Evolutionary conservation across 2,797 vertebrate genomes (phyloP).

Genomic region (Sardinella longiceps): DNA sequence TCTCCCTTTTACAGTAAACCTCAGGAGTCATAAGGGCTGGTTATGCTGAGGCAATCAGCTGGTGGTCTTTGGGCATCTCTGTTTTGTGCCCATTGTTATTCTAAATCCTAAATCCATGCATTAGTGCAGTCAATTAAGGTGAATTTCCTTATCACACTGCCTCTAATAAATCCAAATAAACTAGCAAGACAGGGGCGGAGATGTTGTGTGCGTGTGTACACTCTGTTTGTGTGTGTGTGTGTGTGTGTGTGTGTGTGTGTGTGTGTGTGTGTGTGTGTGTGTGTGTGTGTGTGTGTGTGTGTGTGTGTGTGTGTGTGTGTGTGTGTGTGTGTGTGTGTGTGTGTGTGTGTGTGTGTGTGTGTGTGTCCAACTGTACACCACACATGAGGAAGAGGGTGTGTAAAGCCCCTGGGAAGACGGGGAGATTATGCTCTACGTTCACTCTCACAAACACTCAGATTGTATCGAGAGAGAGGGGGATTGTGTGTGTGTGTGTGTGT

Average conservation of each 20-base stretch:
- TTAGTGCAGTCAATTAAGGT: slow-evolving; percentile 70
- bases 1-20: not conserved
- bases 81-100: slow-evolving; percentile 43
- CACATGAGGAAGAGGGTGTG: not conserved
- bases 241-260: not conserved
- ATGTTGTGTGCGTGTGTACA: no score
- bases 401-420: not conserved
- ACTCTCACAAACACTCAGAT: not conserved
- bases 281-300: no score
- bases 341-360: not conserved
- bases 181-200: slow-evolving; percentile 53
- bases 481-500: slow-evolving; percentile 7
- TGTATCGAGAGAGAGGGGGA: not conserved
- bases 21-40: not conserved
- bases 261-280: no score
- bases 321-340: not conserved
- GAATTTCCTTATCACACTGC: slow-evolving; percentile 64
- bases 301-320: not conserved
- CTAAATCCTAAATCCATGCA: slow-evolving; percentile 65
- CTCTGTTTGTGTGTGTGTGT: no score
- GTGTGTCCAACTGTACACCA: not conserved
- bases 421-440: not conserved
- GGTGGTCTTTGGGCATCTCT: not conserved
- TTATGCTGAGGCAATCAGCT: not conserved
- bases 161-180: slow-evolving; percentile 68